Evolutionary conservation across 2,888 invertebrate genomes (phyloP), one percentile per base, ranked within the genome.

Genomic region (Drosophila percnosoma): DNA sequence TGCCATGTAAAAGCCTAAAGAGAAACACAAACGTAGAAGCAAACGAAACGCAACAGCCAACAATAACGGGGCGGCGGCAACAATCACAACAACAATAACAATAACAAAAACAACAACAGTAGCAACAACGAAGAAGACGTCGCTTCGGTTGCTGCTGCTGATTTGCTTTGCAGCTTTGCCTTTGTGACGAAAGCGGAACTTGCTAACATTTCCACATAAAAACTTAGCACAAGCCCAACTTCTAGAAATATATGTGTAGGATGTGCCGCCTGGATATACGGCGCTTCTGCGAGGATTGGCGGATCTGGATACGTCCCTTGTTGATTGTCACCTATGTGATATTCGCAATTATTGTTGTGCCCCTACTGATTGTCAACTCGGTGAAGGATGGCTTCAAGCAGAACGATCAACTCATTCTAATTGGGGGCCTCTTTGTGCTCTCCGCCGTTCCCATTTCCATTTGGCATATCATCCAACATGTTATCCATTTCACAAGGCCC

Each of bases 391-490:
- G 96, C 8, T 96, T 97, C 82, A 95, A 95, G 55, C 95, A 96
- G 83, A 95, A 96, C 78, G 97, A 97, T 90, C 96, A 97, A 92
- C 96, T 97, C 85, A 95, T 96, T 65, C 94, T 98, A 78, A 96
- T 98, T 67, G 98, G 97, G 15, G 98, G 98, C 6, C 95, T 97
- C n/a, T 99, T 99, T 93, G 98, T 98, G 29, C 94, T 98, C 77
- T 94, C 98, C 67, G 97, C 98, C 0, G 94, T 99, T 57, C 99
- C 99, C 1, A 96, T 99, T 75, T 97, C 98, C 52, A 95, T 99
- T 87, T 99, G 98, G 96, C 98, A 98, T 93, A 99, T 99, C 87
- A 96, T 97, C 53, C 97, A 98, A 92, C 99, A 99, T 93, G 95
- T 98, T 91, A 96, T 98, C 65, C 96, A 98, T 93, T 99, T 98